These are phyloP conservation scores for Chelidonichthys spinosus DNA, from an alignment of 2,797 vertebrate species.

Conservation along the genomic window DNA sequence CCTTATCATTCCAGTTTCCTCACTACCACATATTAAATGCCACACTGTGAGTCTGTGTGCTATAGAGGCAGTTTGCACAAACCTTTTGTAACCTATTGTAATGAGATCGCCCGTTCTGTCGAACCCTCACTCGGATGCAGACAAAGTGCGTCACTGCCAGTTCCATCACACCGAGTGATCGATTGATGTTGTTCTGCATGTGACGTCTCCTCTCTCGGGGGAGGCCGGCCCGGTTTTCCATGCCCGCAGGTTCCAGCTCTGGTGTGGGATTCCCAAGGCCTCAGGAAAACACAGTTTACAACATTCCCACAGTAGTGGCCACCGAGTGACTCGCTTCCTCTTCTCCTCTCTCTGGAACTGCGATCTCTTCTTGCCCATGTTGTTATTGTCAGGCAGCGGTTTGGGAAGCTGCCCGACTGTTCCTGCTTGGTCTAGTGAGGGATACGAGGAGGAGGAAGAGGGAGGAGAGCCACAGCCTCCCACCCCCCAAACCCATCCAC, in stretches of 20 bases:
- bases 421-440: slow-evolving; percentile 67
- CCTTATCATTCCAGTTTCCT: not conserved
- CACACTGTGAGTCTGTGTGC: not conserved
- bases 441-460: slow-evolving; percentile 25
- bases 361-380: slow-evolving; percentile 68
- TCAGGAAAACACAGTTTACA: slow-evolving; percentile 84
- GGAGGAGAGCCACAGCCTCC: slow-evolving; percentile 48
- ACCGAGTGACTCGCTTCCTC: slow-evolving; percentile 75
- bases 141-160: slow-evolving; percentile 49
- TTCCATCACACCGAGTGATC: slow-evolving; percentile 44
- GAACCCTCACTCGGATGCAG: slow-evolving; percentile 8
- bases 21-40: not conserved
- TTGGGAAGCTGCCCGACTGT: slow-evolving; percentile 77
- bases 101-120: slow-evolving; percentile 2
- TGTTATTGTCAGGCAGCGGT: slow-evolving; percentile 81
- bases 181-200: slow-evolving; percentile 55
- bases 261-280: slow-evolving; percentile 83
- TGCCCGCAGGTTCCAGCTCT: slow-evolving; percentile 82
- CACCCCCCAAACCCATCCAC: slow-evolving; percentile 49
- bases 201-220: slow-evolving; percentile 57
- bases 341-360: slow-evolving; percentile 59
- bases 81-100: not conserved
- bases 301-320: slow-evolving; percentile 84
- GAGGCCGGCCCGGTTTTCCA: slow-evolving; percentile 73
- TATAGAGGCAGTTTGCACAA: not conserved